Conservation (phyloP, 2,797 vertebrate species). For the Artibeus jamaicensis region DNA sequence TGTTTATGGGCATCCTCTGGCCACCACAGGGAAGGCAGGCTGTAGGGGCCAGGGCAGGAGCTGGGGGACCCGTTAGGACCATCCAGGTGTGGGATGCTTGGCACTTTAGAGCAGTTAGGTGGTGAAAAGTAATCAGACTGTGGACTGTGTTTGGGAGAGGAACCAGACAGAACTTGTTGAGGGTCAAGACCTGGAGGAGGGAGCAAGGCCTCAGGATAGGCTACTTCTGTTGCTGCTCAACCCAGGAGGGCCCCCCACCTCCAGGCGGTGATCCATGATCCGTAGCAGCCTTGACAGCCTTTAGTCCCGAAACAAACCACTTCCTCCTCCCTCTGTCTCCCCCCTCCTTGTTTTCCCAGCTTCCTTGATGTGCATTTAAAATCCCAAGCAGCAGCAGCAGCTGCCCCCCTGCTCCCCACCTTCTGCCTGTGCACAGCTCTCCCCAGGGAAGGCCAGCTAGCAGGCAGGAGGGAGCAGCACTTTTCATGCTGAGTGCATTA, state of each 20-base stretch:
- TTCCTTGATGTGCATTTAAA: slow-evolving; percentile 41
- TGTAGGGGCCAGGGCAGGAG: not conserved
- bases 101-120: not conserved
- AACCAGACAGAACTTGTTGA: not conserved
- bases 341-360: not conserved
- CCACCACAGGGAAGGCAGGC: not conserved
- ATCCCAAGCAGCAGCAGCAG: not conserved
- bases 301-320: fast-evolving
- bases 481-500: slow-evolving; percentile 83
- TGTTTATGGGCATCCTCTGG: not conserved
- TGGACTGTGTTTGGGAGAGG: not conserved
- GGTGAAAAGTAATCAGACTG: not conserved
- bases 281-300: not conserved
- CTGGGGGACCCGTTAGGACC: no score
- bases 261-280: not conserved
- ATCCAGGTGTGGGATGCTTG: no score
- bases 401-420: slow-evolving; percentile 2
- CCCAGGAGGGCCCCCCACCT: no score
- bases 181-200: not conserved
- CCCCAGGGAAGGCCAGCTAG: slow-evolving; percentile 29
- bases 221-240: no score
- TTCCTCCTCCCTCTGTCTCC: no score
- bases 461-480: slow-evolving; percentile 71
- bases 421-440: slow-evolving; percentile 2
- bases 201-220: not conserved